Evolutionary conservation across 2,888 invertebrate genomes (phyloP).

Genomic region (Rapana venosa): DNA sequence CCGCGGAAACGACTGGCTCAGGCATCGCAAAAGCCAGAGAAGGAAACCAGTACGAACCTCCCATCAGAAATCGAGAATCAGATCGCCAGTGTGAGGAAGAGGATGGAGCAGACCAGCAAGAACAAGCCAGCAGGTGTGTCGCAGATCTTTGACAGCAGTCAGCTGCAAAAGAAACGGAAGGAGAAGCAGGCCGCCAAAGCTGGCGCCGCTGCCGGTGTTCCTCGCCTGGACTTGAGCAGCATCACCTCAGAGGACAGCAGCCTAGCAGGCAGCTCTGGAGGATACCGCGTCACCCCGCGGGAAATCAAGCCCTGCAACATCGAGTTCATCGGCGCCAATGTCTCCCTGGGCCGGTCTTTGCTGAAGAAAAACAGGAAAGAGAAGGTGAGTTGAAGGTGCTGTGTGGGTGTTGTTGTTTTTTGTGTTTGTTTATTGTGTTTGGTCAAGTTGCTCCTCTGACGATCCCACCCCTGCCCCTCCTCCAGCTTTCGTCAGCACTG

Average conservation of each 20-base stretch:
- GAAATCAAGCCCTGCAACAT: slow-evolving; percentile 66
- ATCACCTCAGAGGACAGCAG: slow-evolving; percentile 56
- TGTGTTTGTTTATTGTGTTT: no score
- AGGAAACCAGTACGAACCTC: not conserved
- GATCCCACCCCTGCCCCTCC: no score
- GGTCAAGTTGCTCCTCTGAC: no score
- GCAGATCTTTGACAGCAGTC: slow-evolving; percentile 54
- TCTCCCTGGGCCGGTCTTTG: slow-evolving; percentile 61
- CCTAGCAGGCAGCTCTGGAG: slow-evolving; percentile 59
- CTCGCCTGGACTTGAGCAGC: slow-evolving; percentile 63
- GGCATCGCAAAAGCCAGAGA: not conserved
- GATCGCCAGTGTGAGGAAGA: slow-evolving; percentile 43
- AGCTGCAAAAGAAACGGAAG: slow-evolving; percentile 50
- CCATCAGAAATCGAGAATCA: slow-evolving; percentile 48
- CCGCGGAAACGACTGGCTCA: slow-evolving; percentile 37
- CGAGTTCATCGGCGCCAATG: slow-evolving; percentile 69
- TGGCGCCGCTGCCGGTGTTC: slow-evolving; percentile 43
- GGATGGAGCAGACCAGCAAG: slow-evolving; percentile 44
- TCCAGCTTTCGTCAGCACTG: no score
- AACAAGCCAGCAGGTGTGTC: slow-evolving; percentile 46
- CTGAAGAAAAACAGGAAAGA: slow-evolving; percentile 60
- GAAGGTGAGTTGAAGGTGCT: slow-evolving; percentile 56
- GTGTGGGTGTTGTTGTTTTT: no score
- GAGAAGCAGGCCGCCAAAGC: slow-evolving; percentile 44
- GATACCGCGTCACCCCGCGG: slow-evolving; percentile 59